phyloP scores from a whole-genome alignment of 2,888 invertebrate genomes.

The Pherbina coryleti region DNA sequence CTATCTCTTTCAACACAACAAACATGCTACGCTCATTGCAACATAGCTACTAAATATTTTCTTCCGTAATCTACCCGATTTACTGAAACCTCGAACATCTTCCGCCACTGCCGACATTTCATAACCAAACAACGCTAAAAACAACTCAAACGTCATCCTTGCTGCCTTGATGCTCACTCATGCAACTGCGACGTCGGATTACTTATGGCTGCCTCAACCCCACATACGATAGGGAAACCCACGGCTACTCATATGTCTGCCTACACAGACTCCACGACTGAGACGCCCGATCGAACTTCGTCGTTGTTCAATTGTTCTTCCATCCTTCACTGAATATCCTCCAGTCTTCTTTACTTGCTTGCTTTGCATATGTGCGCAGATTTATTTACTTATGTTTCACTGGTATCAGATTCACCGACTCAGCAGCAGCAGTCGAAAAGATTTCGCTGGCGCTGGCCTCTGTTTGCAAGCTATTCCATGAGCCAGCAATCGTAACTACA shows the following conservation, averaged over 20 bases:
- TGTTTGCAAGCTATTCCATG: neutral
- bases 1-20: too few relatives aligned
- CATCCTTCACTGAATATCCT: too few relatives aligned
- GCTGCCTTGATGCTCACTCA: conserved; percentile 10
- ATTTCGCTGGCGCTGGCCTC: neutral
- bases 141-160: conserved; percentile 8
- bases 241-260: neutral
- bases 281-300: neutral
- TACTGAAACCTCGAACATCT: neutral
- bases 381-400: conserved; percentile 12
- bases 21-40: neutral
- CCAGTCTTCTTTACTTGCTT: too few relatives aligned
- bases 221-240: neutral
- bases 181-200: neutral
- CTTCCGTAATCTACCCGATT: neutral
- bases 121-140: neutral
- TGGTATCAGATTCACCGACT: conserved; percentile 4
- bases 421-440: conserved; percentile 1
- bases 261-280: conserved; percentile 8
- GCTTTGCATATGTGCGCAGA: neutral
- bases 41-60: neutral
- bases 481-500: neutral
- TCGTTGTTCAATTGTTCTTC: too few relatives aligned
- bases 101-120: neutral
- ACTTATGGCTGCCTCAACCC: neutral